Conservation (phyloP, 2,113 vertebrate species). For the Caretta caretta region DNA sequence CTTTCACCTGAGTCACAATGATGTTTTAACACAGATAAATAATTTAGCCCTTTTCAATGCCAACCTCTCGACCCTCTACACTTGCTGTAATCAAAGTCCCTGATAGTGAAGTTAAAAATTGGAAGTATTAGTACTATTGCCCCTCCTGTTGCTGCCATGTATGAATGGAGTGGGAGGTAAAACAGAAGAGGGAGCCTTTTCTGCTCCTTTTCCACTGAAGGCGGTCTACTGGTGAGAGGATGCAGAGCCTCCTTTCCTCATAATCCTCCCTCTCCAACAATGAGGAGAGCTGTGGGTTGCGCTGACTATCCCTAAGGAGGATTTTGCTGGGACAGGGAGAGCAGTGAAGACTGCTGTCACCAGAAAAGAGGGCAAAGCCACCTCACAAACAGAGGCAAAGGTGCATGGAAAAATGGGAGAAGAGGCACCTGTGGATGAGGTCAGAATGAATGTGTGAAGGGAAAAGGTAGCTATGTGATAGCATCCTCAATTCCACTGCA, state of each 20-base stretch:
- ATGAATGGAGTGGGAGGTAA: too few relatives aligned
- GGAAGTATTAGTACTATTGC: too few relatives aligned
- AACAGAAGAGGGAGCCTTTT: neutral
- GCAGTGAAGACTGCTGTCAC: neutral
- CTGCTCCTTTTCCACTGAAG: neutral
- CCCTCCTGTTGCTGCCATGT: too few relatives aligned
- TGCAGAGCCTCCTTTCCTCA: neutral
- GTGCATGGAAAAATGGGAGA: too few relatives aligned
- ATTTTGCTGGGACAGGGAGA: neutral
- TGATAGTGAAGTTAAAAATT: accelerated
- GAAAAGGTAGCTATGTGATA: neutral
- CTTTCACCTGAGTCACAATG: too few relatives aligned
- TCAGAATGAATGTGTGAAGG: neutral
- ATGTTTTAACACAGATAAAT: too few relatives aligned
- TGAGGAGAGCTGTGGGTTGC: neutral
- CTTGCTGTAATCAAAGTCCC: neutral
- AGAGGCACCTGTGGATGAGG: accelerated
- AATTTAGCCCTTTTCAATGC: too few relatives aligned
- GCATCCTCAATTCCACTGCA: neutral
- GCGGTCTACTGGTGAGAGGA: neutral
- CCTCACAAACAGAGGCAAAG: too few relatives aligned
- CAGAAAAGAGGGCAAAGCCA: neutral
- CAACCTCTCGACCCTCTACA: too few relatives aligned
- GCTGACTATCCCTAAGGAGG: neutral
- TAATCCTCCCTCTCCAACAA: neutral